phyloP scores from a whole-genome alignment of 2,888 invertebrate genomes.

The Baronia brevicornis region DNA sequence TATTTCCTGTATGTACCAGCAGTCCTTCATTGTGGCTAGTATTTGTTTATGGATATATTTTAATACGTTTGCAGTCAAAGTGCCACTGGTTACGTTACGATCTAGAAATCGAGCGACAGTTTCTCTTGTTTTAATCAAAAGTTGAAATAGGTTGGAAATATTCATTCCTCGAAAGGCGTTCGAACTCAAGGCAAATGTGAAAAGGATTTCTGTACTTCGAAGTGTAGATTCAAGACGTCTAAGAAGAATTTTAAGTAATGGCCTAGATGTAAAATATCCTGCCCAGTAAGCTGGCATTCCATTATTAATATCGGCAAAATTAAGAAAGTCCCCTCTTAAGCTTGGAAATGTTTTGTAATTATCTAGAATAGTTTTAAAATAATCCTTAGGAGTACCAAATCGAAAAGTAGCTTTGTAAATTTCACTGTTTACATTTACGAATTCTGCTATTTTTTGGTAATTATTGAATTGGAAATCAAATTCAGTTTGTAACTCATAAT shows the following conservation, averaged over 20 bases:
- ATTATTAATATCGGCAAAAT: slow-evolving; percentile 92
- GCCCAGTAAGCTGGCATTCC: slow-evolving; percentile 96
- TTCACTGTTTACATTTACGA: slow-evolving; percentile 85
- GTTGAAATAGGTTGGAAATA: slow-evolving; percentile 65
- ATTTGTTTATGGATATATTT: slow-evolving; percentile 86
- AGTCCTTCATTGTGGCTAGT: slow-evolving; percentile 43
- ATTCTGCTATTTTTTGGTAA: slow-evolving; percentile 90
- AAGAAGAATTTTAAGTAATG: slow-evolving; percentile 87
- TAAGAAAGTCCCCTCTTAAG: slow-evolving; percentile 94
- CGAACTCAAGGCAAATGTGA: slow-evolving; percentile 84
- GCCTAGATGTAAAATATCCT: slow-evolving; percentile 93
- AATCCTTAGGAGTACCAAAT: slow-evolving; percentile 93
- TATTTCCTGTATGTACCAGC: slow-evolving; percentile 59
- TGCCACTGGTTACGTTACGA: slow-evolving; percentile 98
- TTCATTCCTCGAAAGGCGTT: slow-evolving; percentile 73
- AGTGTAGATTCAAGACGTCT: slow-evolving; percentile 87
- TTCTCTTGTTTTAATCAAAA: slow-evolving; percentile 78
- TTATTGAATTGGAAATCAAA: slow-evolving; percentile 96
- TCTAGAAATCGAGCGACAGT: slow-evolving; percentile 92
- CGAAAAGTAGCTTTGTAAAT: slow-evolving; percentile 82
- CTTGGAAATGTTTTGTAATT: slow-evolving; percentile 78
- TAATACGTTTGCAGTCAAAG: slow-evolving; percentile 89
- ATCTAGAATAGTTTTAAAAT: slow-evolving; percentile 83
- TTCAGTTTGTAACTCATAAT: slow-evolving; percentile 89
- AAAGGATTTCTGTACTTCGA: slow-evolving; percentile 88